Base-by-base conservation (phyloP, 2,888 invertebrate genomes). In the Drosophila sordidula region DNA sequence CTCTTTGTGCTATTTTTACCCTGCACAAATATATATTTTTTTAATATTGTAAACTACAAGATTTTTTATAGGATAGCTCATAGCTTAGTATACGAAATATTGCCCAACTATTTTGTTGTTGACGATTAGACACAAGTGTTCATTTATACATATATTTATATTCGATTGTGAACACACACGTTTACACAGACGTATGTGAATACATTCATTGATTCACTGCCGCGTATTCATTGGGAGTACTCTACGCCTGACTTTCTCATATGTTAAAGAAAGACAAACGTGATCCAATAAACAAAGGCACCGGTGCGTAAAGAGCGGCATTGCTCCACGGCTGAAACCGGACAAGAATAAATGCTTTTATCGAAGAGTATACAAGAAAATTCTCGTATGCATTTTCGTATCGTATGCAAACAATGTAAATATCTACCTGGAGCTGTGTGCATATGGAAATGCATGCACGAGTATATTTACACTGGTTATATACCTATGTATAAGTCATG, bases 251-350 rank as follows among this genome's bases (percentile, higher is more conserved):
- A 45, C 49, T 56, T 64, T 54, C 49, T 45, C 52, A 52, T 45
- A 51, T 55, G 49, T 58, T 45, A 34, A 34, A 32, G 50, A 22
- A 45, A 55, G 54, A 69, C 73, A 86, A 73, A 76, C 64, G 84
- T 58, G 74, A 61, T 70, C 64, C 66, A 83, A 69, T 62, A 54
- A 86, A 51, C 45, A 49, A 47, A 58, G 57, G 58, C 45, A 49
- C 0, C 26, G 71, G 36, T 52, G 71, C 71, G 52, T 52, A 38
- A 47, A 56, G 25, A 56, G 34, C 41, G 39, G 25, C 42, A 54
- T 42, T 39, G 12, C 49, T 38, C 14, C 6, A 18, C 46, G 39
- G 29, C 50, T 14, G 36, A 75, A 18, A 41, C 29, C 34, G 12
- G 39, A 50, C 18, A 66, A 75, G 52, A 74, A 47, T 44, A 46